phyloP scores from a whole-genome alignment of 2,888 invertebrate genomes.

The Dolichopus griseipennis region DNA sequence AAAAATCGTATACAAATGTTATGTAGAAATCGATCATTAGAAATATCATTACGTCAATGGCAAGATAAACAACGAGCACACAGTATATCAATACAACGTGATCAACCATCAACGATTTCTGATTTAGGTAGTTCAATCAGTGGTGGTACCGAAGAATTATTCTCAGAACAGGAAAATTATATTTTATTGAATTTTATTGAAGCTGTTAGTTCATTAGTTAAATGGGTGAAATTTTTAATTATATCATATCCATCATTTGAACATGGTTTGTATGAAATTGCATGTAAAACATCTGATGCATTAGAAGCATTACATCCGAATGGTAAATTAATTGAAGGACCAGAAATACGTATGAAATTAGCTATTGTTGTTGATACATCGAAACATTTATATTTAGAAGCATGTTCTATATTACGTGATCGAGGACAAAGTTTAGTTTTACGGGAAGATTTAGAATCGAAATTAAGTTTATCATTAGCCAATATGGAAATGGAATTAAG shows the following conservation, averaged over 20 bases:
- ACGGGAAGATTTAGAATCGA: conserved; percentile 58
- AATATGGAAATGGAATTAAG: conserved; percentile 64
- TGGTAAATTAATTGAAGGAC: conserved; percentile 70
- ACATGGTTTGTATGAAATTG: conserved; percentile 65
- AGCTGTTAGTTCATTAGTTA: conserved; percentile 75
- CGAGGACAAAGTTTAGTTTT: conserved; percentile 56
- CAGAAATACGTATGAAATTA: conserved; percentile 62
- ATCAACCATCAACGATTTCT: conserved; percentile 42
- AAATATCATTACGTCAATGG: conserved; percentile 81
- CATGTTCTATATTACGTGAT: conserved; percentile 60
- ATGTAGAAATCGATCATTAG: conserved; percentile 80
- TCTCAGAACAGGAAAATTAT: conserved; percentile 44
- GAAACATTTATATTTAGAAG: conserved; percentile 59
- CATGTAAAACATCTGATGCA: conserved; percentile 59
- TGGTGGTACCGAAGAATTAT: conserved; percentile 42
- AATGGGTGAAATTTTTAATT: conserved; percentile 63
- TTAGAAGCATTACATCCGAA: conserved; percentile 70
- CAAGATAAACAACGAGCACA: conserved; percentile 69
- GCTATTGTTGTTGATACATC: conserved; percentile 49
- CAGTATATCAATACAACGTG: conserved; percentile 45
- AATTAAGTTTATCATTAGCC: conserved; percentile 56
- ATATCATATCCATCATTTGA: conserved; percentile 61
- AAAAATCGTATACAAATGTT: conserved; percentile 97
- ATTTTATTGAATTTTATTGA: conserved; percentile 69
- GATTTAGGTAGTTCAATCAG: conserved; percentile 30